A percentile compares a stretch with the other conserved stretches of the same genome.
These are phyloP conservation scores for Parauchenoglanis punctatus DNA, from an alignment of 2,797 vertebrate genomes.

Conservation along the genomic window DNA sequence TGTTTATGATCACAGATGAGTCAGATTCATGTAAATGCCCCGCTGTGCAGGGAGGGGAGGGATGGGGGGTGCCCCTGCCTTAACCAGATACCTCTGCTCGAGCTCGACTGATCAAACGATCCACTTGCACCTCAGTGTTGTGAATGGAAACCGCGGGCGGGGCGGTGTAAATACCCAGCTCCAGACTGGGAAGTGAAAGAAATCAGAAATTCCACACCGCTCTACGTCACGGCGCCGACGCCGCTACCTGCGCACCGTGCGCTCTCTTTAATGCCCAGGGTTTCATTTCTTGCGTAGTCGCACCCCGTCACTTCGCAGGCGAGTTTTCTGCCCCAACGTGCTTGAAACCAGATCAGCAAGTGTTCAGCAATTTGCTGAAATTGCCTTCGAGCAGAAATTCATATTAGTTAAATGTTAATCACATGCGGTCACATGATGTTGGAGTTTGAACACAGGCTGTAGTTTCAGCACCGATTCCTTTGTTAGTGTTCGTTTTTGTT, in stretches of 20 bases:
- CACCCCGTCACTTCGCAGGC: not conserved
- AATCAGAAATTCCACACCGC: constrained; percentile 27
- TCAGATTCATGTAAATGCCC: constrained; percentile 55
- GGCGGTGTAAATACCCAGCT: constrained; percentile 26
- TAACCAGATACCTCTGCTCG: not conserved
- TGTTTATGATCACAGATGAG: constrained; percentile 58
- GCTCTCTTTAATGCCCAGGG: not conserved
- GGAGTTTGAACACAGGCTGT: not conserved
- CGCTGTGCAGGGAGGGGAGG: not conserved
- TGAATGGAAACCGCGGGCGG: constrained; percentile 43
- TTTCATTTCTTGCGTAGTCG: not conserved
- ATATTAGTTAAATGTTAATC: not conserved
- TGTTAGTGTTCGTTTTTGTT: not conserved
- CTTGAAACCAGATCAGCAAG: not conserved
- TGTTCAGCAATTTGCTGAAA: too few species aligned
- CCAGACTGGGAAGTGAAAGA: constrained; percentile 42
- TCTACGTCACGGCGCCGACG: not conserved
- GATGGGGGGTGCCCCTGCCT: constrained; percentile 47
- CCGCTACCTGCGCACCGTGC: not conserved
- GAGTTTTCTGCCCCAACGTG: too few species aligned
- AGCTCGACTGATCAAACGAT: not conserved
- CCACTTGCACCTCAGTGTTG: constrained; percentile 14
- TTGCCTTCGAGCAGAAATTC: not conserved
- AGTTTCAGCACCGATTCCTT: not conserved
- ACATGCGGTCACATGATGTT: not conserved